Base-by-base conservation (phyloP, 2,113 vertebrate genomes). In the Camelus dromedarius region DNA sequence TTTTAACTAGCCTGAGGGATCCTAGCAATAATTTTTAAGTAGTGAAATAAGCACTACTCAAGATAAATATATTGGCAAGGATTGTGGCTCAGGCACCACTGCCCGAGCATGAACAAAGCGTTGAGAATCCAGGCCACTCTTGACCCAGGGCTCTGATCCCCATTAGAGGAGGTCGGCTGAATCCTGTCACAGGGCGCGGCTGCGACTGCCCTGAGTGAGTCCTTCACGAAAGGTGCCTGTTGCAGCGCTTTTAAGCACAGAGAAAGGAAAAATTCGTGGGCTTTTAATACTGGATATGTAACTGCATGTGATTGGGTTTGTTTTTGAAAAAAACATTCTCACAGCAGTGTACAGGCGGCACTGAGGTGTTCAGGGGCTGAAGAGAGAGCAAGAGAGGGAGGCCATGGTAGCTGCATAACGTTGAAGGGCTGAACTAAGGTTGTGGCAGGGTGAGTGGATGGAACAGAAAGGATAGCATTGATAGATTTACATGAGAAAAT, bases 21-120 rank as follows among this genome's bases (percentile, higher is more conserved):
- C 70, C 42, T 85, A 86, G 89, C 72, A 91, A 94, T 91, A 90
- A 85, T 89, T 96, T 93, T 86, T 95, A 94, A 93, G 96, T 56
- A 96, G 62, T 66, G 89, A 89, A 93, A 69, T 76, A 95, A 91
- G 72, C 72, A 48, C 48, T 91, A n/a, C 60, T 80, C 50, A 64
- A 46, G 93, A 66, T 75, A 89, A 75, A 52, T 35, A 46, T 70
- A 42, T n/a, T 94, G 77, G 85, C 56, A 91, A 32, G 72, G 80
- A 81, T 73, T 69, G 35, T 42, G 52, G 72, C 12, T 46, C 4
- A 50, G 64, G 35, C 1, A 15, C 9, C 6, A 52, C 35, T 10
- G 8, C 16, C 15, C 20, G 85, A 30, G 66, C 18, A 8, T 22
- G 70, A 60, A n/a, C 6, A 42, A 11, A 35, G 2, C 52, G 14